phyloP scores from a whole-genome alignment of 2,113 vertebrate genomes.

The Corapipo altera region DNA sequence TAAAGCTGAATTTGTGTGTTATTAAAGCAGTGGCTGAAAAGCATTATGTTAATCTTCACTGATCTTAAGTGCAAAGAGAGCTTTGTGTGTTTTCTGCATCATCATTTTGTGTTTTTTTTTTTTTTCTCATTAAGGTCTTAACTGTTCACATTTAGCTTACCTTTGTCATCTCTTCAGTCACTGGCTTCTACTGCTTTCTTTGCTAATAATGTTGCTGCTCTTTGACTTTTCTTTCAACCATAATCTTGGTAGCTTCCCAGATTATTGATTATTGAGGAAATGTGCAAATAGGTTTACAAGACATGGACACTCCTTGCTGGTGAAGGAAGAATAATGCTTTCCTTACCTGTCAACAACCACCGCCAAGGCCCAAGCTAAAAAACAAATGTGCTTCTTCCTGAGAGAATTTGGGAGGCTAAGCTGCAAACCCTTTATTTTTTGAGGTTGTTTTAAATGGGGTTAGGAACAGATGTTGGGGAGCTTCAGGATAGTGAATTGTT shows the following conservation, averaged over 20 bases:
- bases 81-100: not conserved
- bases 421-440: not conserved
- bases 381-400: not conserved
- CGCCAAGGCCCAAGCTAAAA: not conserved
- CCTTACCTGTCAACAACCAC: not conserved
- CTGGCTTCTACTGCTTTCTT: not conserved
- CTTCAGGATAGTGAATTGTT: not conserved
- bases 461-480: conserved; percentile 6
- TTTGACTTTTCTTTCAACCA: not conserved
- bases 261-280: not conserved
- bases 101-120: not conserved
- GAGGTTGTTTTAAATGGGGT: not conserved
- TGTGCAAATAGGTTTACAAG: not conserved
- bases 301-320: not conserved
- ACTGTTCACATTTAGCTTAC: not conserved
- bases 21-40: not conserved
- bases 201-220: not conserved
- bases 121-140: not conserved
- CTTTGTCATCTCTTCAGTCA: not conserved
- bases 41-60: not conserved
- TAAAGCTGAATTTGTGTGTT: not conserved
- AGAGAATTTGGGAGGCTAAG: not conserved
- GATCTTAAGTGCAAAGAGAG: not conserved
- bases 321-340: not conserved
- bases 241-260: not conserved